Evolutionary conservation across 2,113 vertebrate species (phyloP), one percentile per base, ranked within the genome.

Genomic region (Telmatochromis sp.): DNA sequence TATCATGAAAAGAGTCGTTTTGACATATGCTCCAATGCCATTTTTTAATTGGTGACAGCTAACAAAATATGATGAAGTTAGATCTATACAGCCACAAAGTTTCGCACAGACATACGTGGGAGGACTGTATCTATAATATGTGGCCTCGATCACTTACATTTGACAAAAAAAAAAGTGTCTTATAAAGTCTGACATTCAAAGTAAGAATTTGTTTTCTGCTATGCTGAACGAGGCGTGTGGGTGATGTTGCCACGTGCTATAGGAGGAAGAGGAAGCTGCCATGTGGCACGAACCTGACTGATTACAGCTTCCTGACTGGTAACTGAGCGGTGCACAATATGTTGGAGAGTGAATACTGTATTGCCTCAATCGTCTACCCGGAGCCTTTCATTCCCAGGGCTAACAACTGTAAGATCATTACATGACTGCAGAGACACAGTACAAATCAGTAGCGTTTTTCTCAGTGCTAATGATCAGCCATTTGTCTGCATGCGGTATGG

Each of bases 41-140:
- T 57, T 85, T 68, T 85, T 90, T 89, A 92, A 93, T 94, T 94
- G 92, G 86, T 63, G 86, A 92, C 89, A 89, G 87, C 83, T 81
- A 57, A 33, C 40, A 84, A 80, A 83, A 89, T 58, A 9, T 40
- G 45, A 82, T 47, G 14, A 85, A 89, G 86, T 83, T 79, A 86
- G 78, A 91, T 89, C 63, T 89, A 54, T 35, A 79, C 60, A 45
- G 58, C 40, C 37, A 80, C 50, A 88, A 83, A 89, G 87, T 93
- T 87, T 57, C 58, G 68, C 53, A 73, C 53, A 84, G 53, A 89
- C 42, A 28, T 3, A 57, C 45, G 92, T 94, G 90, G 94, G 92
- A 89, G 89, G 88, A 88, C 33, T 65, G 71, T 14, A 81, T 53
- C 57, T 63, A 90, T 51, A 58, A 79, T 63, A 82, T 19, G 21